A percentile compares a stretch with the other conserved stretches of the same genome.
Evolutionary conservation across 2,888 invertebrate genomes (phyloP).

Genomic region (Entomobrya multifasciata): DNA sequence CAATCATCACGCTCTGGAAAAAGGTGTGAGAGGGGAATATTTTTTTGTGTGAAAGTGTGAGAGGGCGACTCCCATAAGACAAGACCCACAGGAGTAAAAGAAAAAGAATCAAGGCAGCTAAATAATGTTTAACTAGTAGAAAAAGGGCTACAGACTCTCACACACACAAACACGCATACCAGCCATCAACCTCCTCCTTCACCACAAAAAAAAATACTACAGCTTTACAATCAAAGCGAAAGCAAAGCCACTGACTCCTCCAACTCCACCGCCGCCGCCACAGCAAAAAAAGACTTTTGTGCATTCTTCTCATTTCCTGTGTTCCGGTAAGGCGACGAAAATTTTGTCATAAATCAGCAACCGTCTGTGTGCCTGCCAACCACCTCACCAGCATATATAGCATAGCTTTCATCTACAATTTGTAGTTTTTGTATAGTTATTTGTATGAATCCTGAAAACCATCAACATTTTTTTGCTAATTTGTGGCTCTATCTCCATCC

Average conservation of each 20-base stretch:
- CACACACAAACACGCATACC: background rate
- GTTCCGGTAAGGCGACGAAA: conserved; percentile 73
- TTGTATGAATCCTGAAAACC: no score
- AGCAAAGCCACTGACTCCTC: conserved; percentile 51
- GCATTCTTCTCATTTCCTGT: conserved; percentile 73
- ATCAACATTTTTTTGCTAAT: no score
- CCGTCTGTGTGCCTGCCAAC: conserved; percentile 7
- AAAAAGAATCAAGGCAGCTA: conserved; percentile 2
- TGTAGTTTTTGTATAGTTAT: no score
- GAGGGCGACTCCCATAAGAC: conserved; percentile 58
- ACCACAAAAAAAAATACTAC: conserved; percentile 37
- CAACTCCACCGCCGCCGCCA: conserved; percentile 28
- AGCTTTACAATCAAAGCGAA: conserved; percentile 24
- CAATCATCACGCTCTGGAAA: conserved; percentile 55
- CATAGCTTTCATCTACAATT: no score
- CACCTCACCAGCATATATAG: background rate
- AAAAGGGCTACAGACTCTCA: no score
- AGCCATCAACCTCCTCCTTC: background rate
- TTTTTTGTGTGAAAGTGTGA: conserved; percentile 61
- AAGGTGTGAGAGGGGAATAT: conserved; percentile 62
- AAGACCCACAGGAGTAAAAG: conserved; percentile 27
- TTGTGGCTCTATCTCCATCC: no score
- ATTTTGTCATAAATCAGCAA: conserved; percentile 70
- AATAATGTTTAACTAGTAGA: no score
- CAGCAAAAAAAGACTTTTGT: conserved; percentile 46